Conservation (phyloP, 2,113 vertebrate genomes). For the Gymnorhina tibicen region DNA sequence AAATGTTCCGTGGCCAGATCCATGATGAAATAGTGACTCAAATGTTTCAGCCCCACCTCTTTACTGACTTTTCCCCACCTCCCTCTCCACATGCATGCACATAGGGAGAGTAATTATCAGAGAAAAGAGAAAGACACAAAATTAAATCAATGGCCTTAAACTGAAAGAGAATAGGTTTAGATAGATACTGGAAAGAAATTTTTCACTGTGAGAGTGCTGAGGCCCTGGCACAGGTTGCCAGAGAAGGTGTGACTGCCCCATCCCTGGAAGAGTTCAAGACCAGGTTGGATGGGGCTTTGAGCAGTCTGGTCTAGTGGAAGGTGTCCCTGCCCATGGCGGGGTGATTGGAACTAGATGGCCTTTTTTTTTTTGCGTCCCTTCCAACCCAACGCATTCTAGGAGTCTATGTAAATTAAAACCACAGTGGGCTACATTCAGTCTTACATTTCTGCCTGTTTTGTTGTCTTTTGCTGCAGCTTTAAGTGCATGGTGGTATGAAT, state of each 20-base stretch:
- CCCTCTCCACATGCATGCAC: neutral
- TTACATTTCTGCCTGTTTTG: neutral
- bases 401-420: neutral
- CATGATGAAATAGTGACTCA: neutral
- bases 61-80: neutral
- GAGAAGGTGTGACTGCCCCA: neutral
- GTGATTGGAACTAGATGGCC: neutral
- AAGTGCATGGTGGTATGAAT: neutral
- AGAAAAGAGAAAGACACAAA: neutral
- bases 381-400: neutral
- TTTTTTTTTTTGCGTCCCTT: neutral
- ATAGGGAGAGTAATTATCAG: neutral
- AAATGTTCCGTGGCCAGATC: neutral
- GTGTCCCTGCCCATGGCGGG: neutral
- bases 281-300: neutral
- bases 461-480: neutral
- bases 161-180: neutral
- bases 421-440: neutral
- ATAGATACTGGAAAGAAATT: neutral
- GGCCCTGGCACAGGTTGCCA: neutral
- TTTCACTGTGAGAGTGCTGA: neutral
- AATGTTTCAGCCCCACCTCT: neutral
- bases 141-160: neutral
- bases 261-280: neutral
- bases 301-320: neutral